Evolutionary conservation across 2,888 invertebrate genomes (phyloP).

Genomic region (Steinernema carpocapsae): DNA sequence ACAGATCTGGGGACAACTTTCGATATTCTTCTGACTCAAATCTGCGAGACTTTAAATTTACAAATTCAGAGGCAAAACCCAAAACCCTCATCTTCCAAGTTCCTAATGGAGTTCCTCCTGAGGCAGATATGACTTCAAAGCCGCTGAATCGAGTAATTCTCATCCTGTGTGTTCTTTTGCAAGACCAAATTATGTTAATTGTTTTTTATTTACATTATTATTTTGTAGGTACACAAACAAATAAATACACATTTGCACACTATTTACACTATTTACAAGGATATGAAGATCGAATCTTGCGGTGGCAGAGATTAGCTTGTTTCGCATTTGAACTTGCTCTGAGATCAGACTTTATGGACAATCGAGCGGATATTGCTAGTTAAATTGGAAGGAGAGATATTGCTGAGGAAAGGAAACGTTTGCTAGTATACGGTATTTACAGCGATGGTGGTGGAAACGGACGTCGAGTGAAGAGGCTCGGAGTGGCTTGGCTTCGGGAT

Average conservation of each 20-base stretch:
- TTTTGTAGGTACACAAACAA: conserved; percentile 9
- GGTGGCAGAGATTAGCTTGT: conserved; percentile 12
- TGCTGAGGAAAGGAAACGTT: background rate
- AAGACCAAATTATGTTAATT: background rate
- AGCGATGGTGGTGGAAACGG: background rate
- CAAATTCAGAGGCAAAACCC: too few relatives aligned
- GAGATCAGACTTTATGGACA: conserved; percentile 24
- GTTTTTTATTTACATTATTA: conserved; percentile 19
- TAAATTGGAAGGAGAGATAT: conserved; percentile 2
- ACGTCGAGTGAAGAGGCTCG: conserved; percentile 1
- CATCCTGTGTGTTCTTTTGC: background rate
- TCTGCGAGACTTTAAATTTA: too few relatives aligned
- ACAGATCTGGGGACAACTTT: background rate
- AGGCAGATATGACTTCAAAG: too few relatives aligned
- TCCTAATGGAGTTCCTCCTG: too few relatives aligned
- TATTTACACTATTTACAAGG: conserved; percentile 23
- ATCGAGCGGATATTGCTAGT: background rate
- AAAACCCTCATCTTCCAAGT: background rate
- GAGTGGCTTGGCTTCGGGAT: background rate
- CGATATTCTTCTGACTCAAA: too few relatives aligned
- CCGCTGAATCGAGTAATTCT: too few relatives aligned
- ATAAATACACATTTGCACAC: conserved; percentile 15
- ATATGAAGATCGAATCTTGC: conserved; percentile 17
- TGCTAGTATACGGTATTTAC: background rate
- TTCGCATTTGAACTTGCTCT: conserved; percentile 8